These are phyloP conservation scores for Cryptus armator DNA, from an alignment of 2,888 invertebrate genomes.

Conservation along the genomic window DNA sequence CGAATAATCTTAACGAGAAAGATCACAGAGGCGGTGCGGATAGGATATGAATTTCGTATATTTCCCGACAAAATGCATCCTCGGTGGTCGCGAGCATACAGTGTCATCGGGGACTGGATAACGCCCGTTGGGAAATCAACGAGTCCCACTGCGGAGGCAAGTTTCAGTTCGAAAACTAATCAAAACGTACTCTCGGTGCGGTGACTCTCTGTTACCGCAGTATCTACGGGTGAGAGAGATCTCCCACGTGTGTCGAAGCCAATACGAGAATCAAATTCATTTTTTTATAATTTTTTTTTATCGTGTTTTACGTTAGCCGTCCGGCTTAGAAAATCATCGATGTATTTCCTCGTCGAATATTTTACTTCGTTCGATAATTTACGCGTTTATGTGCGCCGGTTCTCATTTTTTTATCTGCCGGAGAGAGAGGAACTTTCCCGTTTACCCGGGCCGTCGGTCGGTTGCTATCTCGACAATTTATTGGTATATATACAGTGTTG, in stretches of 20 bases:
- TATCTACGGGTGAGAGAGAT: slow-evolving; percentile 1
- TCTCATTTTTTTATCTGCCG: slow-evolving; percentile 35
- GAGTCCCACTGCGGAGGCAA: slow-evolving; percentile 41
- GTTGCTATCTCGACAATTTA: slow-evolving; percentile 64
- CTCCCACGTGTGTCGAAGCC: slow-evolving; percentile 8
- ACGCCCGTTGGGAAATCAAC: slow-evolving; percentile 58
- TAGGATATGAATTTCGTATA: slow-evolving; percentile 37
- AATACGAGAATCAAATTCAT: slow-evolving; percentile 13
- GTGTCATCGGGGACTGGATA: slow-evolving; percentile 4
- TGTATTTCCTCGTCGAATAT: too few species aligned
- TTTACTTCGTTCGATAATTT: too few species aligned
- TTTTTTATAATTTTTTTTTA: not conserved
- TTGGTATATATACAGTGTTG: slow-evolving; percentile 34
- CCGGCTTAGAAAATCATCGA: not conserved
- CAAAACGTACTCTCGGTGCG: slow-evolving; percentile 45
- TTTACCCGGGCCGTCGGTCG: slow-evolving; percentile 15
- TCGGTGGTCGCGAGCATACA: slow-evolving; percentile 10
- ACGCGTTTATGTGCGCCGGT: not conserved
- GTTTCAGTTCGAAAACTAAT: slow-evolving; percentile 56
- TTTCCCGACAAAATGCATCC: slow-evolving; percentile 36
- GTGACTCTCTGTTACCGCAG: slow-evolving; percentile 11
- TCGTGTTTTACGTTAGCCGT: not conserved
- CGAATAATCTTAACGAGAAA: not conserved
- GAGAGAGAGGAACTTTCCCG: slow-evolving; percentile 19
- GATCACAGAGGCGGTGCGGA: not conserved